These are phyloP conservation scores for Oikopleura dioica DNA, from an alignment of 23 tunicate genomes.

Conservation along the genomic window DNA sequence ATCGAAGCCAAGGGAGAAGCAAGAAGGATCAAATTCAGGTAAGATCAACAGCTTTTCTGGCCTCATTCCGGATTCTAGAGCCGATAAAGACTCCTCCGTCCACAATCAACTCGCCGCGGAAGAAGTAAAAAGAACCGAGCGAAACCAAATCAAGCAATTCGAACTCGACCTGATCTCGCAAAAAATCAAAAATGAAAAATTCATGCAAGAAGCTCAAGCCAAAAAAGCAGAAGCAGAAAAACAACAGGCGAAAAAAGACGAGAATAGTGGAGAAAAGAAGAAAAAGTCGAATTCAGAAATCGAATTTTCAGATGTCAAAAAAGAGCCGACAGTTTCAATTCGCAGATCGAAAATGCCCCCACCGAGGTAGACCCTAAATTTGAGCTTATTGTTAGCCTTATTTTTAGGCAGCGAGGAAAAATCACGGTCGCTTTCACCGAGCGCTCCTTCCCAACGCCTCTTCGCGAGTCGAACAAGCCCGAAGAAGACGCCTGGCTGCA, in stretches of 20 bases:
- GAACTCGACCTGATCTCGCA: not conserved
- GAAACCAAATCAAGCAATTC: not conserved
- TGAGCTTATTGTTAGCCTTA: no score
- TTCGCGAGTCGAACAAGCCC: slow-evolving; percentile 48
- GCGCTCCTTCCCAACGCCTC: slow-evolving; percentile 79
- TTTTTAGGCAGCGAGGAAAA: slow-evolving; percentile 35
- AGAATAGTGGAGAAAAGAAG: no score
- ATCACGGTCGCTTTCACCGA: slow-evolving; percentile 51
- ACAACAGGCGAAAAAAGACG: no score
- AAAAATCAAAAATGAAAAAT: not conserved
- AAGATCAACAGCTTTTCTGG: no score
- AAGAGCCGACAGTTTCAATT: not conserved
- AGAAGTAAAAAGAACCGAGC: not conserved
- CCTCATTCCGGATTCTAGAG: no score
- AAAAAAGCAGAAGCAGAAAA: no score
- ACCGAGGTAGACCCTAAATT: no score
- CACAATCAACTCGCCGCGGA: not conserved
- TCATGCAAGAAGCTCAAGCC: not conserved
- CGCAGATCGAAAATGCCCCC: not conserved
- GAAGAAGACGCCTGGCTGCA: slow-evolving; percentile 93
- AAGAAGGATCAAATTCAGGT: not conserved
- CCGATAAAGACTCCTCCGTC: not conserved
- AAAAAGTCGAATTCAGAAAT: no score
- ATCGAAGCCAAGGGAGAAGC: not conserved
- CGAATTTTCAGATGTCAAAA: no score